Conservation (phyloP, 1,140 invertebrate genomes). For the Hestina assimilis region DNA sequence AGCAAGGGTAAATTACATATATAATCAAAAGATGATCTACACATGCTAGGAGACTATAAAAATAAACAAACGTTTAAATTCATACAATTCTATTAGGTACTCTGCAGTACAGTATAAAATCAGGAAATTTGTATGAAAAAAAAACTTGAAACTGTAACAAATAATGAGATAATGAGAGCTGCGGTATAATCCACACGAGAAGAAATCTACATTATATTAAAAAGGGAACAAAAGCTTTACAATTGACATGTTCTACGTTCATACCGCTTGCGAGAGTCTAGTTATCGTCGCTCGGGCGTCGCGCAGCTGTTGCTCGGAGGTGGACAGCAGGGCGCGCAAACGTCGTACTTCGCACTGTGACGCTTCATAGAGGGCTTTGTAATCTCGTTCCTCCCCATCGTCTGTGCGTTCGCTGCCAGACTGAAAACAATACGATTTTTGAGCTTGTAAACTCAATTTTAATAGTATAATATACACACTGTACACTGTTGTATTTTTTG, state of each 20-base stretch:
- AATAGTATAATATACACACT: too few species aligned
- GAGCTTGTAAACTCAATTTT: too few species aligned
- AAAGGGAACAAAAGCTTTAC: neutral
- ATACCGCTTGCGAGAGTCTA: slow-evolving; percentile 66
- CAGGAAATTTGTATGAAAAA: neutral
- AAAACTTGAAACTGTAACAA: neutral
- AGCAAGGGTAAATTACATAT: too few species aligned
- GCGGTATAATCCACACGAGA: neutral
- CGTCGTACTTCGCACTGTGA: slow-evolving; percentile 77
- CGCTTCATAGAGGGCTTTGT: slow-evolving; percentile 89
- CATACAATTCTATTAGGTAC: neutral
- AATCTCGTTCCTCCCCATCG: slow-evolving; percentile 86
- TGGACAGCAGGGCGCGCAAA: slow-evolving; percentile 57
- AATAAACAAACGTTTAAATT: neutral
- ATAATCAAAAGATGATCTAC: too few species aligned
- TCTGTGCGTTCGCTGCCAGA: slow-evolving; percentile 86
- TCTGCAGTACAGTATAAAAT: neutral
- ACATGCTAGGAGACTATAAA: neutral
- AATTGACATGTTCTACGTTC: slow-evolving; percentile 14
- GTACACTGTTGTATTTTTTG: too few species aligned
- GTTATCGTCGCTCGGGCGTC: slow-evolving; percentile 80
- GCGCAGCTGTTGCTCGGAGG: slow-evolving; percentile 78
- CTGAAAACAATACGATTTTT: too few species aligned
- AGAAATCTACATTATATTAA: neutral
- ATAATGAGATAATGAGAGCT: neutral